phyloP scores from a whole-genome alignment of 2,888 invertebrate species.

The Eupithecia inturbata region DNA sequence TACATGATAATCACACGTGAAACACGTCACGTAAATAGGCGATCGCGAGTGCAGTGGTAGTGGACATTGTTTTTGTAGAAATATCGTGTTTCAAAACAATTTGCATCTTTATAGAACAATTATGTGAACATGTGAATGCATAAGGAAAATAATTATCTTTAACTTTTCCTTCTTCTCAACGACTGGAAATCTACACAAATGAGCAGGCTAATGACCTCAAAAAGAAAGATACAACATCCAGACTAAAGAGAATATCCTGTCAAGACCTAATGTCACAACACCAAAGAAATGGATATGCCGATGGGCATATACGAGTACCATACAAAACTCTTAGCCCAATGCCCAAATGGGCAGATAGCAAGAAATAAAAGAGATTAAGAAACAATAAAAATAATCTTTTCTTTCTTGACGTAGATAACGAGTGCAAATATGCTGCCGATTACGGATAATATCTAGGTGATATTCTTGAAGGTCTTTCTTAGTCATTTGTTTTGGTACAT shows the following conservation, averaged over 20 bases:
- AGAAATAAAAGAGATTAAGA: no score
- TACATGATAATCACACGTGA: constrained; percentile 25
- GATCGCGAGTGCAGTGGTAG: constrained; percentile 21
- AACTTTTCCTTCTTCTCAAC: constrained; percentile 9
- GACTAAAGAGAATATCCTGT: no score
- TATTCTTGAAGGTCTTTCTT: background rate
- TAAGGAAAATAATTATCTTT: constrained; percentile 2
- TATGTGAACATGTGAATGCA: background rate
- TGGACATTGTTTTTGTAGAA: constrained; percentile 16
- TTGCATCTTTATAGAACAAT: constrained; percentile 4
- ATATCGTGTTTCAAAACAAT: constrained; percentile 19
- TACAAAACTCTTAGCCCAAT: no score
- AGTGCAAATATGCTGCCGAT: background rate
- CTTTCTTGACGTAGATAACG: background rate
- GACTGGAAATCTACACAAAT: no score
- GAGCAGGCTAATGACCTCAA: no score
- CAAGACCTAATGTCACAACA: no score
- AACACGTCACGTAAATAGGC: constrained; percentile 12
- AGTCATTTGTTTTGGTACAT: background rate
- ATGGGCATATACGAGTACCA: no score
- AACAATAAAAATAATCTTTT: no score
- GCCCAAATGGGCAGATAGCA: no score
- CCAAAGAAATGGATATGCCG: no score
- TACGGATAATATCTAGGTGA: background rate
- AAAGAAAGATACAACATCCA: no score